Base-by-base conservation (phyloP, 2,113 vertebrate species). In the Macaca nemestrina region DNA sequence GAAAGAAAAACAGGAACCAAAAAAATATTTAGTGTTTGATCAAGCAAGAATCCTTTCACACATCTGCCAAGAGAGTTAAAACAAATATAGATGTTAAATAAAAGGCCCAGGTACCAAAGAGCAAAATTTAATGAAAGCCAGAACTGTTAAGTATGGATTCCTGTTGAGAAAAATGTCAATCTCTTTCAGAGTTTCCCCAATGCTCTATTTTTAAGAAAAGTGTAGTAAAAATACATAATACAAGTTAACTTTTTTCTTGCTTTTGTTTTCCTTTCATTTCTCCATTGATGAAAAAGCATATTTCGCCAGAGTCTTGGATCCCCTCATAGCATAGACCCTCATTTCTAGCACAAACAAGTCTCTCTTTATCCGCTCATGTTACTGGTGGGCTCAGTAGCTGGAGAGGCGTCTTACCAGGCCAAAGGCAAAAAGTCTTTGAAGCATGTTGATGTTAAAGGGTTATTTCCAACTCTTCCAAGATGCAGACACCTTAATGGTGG, bases 221-320 rank as follows among this genome's bases (percentile, higher is more conserved):
- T 99, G 99, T 99, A 99, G 98, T 99, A 99, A 99, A 99, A 99
- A 99, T 99, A 99, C 99, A 99, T 98, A 99, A 98, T 99, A 99
- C 99, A 99, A 99, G 98, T 98, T 98, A 99, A 98, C 98, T 98
- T 98, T 98, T 98, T 98, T 95, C 97, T 98, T 97, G 45, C 97
- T 98, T 98, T 98, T 92, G 88, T 95, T 95, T 93, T 84, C 87
- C 80, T 88, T 52, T 67, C 97, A 97, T 96, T 96, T 97, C 95
- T 97, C 90, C 95, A 88, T 93, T 87, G 76, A 95, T 92, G 96
- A 96, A 98, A 98, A 98, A 98, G 67, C 97, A 97, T 98, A 57
- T 92, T 95, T 91, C 27, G 16, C 35, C 45, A 64, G 96, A 97
- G 90, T 98, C 92, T 95, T 93, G 84, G 89, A 85, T 82, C 93